Percentiles rank a stretch among this genome's conserved stretches.
phyloP scores from a whole-genome alignment of 2,888 invertebrate species.

The Dasysyrphus albostriatus region DNA sequence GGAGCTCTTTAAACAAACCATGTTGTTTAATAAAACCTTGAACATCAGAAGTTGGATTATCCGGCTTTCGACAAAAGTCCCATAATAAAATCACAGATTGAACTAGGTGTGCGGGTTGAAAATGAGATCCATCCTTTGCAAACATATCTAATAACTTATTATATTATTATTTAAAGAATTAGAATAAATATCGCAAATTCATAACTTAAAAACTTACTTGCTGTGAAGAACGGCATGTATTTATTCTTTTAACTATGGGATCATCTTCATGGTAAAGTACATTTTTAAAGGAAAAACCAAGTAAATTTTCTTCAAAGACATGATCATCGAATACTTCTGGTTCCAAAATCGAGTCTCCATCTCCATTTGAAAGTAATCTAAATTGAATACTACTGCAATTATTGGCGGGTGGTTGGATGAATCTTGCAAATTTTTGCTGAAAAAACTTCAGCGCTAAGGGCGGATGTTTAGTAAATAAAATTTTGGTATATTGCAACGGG shows the following conservation, averaged over 20 bases:
- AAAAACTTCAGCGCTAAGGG: neutral
- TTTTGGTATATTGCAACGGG: slow-evolving; percentile 21
- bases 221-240: slow-evolving; percentile 36
- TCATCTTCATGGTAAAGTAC: slow-evolving; percentile 55
- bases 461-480: slow-evolving; percentile 7
- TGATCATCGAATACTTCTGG: slow-evolving; percentile 44
- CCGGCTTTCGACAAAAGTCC: slow-evolving; percentile 73
- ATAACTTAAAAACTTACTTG: slow-evolving; percentile 37
- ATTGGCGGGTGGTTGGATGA: neutral
- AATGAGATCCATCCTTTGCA: slow-evolving; percentile 19
- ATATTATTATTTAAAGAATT: neutral
- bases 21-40: slow-evolving; percentile 30
- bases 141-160: slow-evolving; percentile 74
- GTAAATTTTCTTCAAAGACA: slow-evolving; percentile 34
- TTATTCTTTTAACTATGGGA: slow-evolving; percentile 33
- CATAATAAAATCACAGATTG: slow-evolving; percentile 78
- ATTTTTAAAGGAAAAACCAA: slow-evolving; percentile 53
- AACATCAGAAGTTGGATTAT: neutral
- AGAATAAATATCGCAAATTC: neutral
- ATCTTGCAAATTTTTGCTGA: neutral
- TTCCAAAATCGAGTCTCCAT: slow-evolving; percentile 49
- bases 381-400: neutral
- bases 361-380: slow-evolving; percentile 49
- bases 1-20: slow-evolving; percentile 64
- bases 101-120: slow-evolving; percentile 76